These are phyloP conservation scores for Eupleurogrammus muticus DNA, from an alignment of 2,797 vertebrate species.

Conservation along the genomic window DNA sequence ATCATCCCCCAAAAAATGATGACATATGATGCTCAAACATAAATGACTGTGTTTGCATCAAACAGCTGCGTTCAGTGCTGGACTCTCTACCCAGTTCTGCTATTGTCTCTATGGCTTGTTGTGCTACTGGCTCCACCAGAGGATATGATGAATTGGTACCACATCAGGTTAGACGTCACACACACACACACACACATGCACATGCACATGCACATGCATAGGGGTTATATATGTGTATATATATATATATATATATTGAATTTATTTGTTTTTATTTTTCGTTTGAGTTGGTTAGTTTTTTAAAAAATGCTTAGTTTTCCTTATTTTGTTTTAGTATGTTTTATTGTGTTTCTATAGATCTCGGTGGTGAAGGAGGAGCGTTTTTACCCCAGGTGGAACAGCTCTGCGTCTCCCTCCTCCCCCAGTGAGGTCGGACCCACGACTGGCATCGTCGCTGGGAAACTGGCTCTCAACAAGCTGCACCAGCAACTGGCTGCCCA, in stretches of 20 bases:
- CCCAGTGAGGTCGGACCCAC: constrained; percentile 85
- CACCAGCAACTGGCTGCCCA: constrained; percentile 75
- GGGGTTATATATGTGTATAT: too few relatives aligned
- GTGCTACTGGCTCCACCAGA: constrained; percentile 95
- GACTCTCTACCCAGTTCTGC: constrained; percentile 93
- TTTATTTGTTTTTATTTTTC: too few relatives aligned
- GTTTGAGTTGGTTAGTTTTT: too few relatives aligned
- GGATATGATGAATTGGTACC: constrained; percentile 98
- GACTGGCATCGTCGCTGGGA: constrained; percentile 92
- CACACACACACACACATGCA: not conserved
- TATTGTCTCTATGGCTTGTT: constrained; percentile 95
- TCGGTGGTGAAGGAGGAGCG: constrained; percentile 96
- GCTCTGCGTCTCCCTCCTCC: constrained; percentile 67
- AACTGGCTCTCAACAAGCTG: constrained; percentile 83
- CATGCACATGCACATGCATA: too few relatives aligned
- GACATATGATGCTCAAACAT: not conserved
- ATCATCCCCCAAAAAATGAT: too few relatives aligned
- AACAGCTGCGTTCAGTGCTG: constrained; percentile 91
- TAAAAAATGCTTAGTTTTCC: too few relatives aligned
- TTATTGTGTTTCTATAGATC: constrained; percentile 83
- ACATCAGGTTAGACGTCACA: constrained; percentile 89
- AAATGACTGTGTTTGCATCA: not conserved
- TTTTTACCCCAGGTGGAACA: constrained; percentile 92
- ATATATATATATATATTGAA: too few relatives aligned
- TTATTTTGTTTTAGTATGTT: too few relatives aligned